phyloP scores from a whole-genome alignment of 2,797 vertebrate genomes.

The Ammospiza maritima region DNA sequence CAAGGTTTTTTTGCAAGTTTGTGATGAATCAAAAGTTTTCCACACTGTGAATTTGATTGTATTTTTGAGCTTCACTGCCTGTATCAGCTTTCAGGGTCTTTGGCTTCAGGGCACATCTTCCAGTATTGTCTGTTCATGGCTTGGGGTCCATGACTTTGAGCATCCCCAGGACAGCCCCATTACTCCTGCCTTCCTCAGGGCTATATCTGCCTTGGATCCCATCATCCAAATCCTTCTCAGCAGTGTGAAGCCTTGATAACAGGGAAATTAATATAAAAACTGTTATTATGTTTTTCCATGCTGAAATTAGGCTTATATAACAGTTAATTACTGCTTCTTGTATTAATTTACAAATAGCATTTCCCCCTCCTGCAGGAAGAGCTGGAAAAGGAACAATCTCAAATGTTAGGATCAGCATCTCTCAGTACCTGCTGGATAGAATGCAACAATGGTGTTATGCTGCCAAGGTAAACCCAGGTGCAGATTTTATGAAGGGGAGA shows the following conservation, averaged over 20 bases:
- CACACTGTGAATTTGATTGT: slow-evolving; percentile 1
- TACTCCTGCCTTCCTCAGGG: neutral
- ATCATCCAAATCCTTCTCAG: neutral
- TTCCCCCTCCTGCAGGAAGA: neutral
- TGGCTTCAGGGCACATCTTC: neutral
- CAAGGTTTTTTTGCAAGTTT: neutral
- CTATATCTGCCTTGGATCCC: neutral
- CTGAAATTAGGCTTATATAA: slow-evolving; percentile 21
- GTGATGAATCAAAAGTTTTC: neutral
- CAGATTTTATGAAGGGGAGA: neutral
- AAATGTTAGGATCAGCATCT: neutral
- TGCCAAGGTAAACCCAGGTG: neutral
- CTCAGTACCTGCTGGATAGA: neutral
- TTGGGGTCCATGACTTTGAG: neutral
- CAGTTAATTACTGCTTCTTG: neutral
- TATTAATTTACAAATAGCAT: slow-evolving; percentile 17
- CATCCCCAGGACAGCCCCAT: neutral
- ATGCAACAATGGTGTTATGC: neutral
- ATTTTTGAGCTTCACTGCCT: neutral
- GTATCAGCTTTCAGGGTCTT: neutral
- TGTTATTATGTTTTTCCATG: neutral
- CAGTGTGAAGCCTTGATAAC: neutral
- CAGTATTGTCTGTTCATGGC: neutral
- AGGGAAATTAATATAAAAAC: neutral
- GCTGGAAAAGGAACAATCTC: neutral